Conservation (phyloP, 2,888 invertebrate genomes). For the Pandemis cinnamomeana region DNA sequence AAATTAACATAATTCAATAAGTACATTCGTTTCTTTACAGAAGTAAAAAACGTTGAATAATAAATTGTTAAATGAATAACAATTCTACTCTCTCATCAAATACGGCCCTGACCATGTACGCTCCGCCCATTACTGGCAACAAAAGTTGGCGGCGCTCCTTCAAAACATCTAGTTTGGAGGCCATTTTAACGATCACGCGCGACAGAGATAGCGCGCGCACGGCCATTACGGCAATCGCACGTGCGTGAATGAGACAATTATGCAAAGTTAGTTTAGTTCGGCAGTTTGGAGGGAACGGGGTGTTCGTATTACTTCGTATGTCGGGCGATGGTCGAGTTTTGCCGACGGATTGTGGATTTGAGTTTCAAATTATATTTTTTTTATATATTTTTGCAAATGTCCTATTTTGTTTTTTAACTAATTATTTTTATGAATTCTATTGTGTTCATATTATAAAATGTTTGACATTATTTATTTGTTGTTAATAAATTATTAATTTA, state of each 20-base stretch:
- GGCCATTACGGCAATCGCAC: constrained; percentile 61
- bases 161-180: constrained; percentile 85
- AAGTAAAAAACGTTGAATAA: background rate
- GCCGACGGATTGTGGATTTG: constrained; percentile 32
- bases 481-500: no score
- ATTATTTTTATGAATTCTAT: background rate
- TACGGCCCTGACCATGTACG: constrained; percentile 75
- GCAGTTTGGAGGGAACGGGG: constrained; percentile 29
- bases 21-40: no score
- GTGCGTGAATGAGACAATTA: constrained; percentile 83
- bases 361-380: background rate
- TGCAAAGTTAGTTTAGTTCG: constrained; percentile 81
- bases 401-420: background rate
- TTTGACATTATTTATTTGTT: no score
- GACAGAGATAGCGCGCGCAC: constrained; percentile 69
- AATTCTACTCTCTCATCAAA: constrained; percentile 44
- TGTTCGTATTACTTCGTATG: constrained; percentile 26
- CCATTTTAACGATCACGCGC: constrained; percentile 82
- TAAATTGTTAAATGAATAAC: background rate
- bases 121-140: constrained; percentile 84
- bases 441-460: background rate
- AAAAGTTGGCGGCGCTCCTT: constrained; percentile 84
- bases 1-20: no score
- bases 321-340: constrained; percentile 40
- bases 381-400: no score